These are phyloP conservation scores for Formicarius rufipectus DNA, from an alignment of 2,113 vertebrate species.

Conservation along the genomic window DNA sequence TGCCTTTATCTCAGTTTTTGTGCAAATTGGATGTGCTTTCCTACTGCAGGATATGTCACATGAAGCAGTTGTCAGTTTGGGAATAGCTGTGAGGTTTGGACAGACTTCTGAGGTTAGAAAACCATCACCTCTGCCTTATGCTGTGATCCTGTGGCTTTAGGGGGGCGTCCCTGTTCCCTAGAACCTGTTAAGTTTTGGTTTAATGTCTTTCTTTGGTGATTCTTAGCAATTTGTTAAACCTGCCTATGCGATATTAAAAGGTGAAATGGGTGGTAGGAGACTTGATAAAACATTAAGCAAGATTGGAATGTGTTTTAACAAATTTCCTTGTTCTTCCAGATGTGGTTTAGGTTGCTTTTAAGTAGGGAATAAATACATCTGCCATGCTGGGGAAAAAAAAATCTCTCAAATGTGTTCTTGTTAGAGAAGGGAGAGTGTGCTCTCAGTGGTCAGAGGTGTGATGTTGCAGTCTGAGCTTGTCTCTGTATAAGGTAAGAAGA, in stretches of 20 bases:
- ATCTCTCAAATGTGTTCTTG: not conserved
- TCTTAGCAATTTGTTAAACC: not conserved
- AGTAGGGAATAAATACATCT: not conserved
- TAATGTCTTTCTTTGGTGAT: not conserved
- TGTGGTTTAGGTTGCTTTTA: not conserved
- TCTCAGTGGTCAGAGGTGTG: not conserved
- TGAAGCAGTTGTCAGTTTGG: not conserved
- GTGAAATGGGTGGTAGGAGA: not conserved
- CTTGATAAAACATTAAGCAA: not conserved
- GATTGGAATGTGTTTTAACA: not conserved
- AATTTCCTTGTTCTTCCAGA: not conserved
- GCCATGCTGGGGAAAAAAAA: not conserved
- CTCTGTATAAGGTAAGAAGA: not conserved
- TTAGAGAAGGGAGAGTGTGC: not conserved
- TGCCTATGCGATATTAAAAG: not conserved
- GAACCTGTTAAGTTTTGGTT: not conserved
- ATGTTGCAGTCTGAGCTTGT: not conserved
- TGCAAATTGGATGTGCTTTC: not conserved
- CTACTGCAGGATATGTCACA: fast-evolving
- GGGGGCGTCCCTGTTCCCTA: not conserved
- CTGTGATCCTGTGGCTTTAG: not conserved
- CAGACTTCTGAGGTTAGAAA: not conserved
- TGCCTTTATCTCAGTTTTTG: not conserved
- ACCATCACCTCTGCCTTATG: not conserved
- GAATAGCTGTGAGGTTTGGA: not conserved